Evolutionary conservation across 2,888 invertebrate genomes (phyloP).

Genomic region (Flabesymbios commensalis): DNA sequence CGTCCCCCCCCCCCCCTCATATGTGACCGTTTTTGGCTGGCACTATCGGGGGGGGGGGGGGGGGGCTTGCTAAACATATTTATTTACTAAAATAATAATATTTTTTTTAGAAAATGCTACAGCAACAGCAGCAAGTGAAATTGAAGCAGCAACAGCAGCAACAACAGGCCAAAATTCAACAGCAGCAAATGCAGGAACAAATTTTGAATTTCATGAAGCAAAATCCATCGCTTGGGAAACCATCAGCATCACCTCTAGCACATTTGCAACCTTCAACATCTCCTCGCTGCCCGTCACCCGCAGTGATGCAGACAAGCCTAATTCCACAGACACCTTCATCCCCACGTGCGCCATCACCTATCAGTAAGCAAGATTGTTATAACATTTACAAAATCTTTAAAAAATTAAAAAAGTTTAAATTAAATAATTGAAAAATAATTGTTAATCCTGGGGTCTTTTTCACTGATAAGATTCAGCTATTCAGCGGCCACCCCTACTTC

Average conservation of each 20-base stretch:
- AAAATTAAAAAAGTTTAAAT: not conserved
- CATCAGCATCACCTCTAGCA: not conserved
- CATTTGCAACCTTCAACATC: conserved; percentile 28
- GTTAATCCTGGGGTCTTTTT: not conserved
- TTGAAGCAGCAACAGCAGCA: conserved; percentile 41
- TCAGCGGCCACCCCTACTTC: too few relatives aligned
- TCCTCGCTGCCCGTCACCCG: conserved; percentile 26
- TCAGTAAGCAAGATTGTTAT: conserved; percentile 45
- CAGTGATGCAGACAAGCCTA: conserved; percentile 22
- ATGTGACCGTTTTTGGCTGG: too few relatives aligned
- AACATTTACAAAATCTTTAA: not conserved
- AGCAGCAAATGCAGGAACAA: conserved; percentile 37
- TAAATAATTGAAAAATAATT: too few relatives aligned
- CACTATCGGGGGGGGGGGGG: too few relatives aligned
- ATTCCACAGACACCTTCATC: conserved; percentile 40
- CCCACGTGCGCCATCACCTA: conserved; percentile 56
- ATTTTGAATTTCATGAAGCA: conserved; percentile 53
- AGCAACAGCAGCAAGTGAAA: conserved; percentile 23
- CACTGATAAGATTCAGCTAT: too few relatives aligned
- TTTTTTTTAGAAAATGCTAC: too few relatives aligned
- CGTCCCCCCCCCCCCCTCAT: too few relatives aligned
- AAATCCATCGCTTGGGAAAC: conserved; percentile 45
- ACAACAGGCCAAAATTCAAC: conserved; percentile 68
- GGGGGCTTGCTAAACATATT: too few relatives aligned
- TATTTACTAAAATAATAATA: too few relatives aligned